A percentile compares a stretch with the other conserved stretches of the same genome.
Evolutionary conservation across 2,113 vertebrate species (phyloP).

Genomic region (Pycnonotus jocosus): DNA sequence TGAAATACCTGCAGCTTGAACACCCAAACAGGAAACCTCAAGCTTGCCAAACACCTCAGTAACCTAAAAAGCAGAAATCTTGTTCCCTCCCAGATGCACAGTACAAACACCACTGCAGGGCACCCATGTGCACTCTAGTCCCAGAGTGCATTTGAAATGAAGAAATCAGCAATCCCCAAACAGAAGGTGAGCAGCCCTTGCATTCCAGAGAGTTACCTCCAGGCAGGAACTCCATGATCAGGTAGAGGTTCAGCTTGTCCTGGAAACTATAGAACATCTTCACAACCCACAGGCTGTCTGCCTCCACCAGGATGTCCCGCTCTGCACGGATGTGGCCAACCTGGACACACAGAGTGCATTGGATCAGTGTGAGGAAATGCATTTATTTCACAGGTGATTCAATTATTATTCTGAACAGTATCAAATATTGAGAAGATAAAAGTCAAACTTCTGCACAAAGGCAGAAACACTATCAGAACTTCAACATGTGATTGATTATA

Average conservation of each 20-base stretch:
- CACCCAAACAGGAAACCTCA: not conserved
- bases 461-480: not conserved
- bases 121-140: rapidly evolving
- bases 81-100: not conserved
- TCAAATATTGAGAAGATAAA: not conserved
- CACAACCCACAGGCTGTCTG: conserved; percentile 97
- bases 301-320: conserved; percentile 95
- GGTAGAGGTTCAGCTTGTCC: conserved; percentile 98
- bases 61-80: not conserved
- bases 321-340: conserved; percentile 97
- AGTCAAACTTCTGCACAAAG: not conserved
- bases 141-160: not conserved
- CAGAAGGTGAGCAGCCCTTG: conserved; percentile 20
- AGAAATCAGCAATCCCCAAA: not conserved
- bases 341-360: conserved; percentile 58
- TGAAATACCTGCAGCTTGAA: not conserved
- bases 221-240: conserved; percentile 99
- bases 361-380: not conserved
- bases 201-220: conserved; percentile 80
- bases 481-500: not conserved
- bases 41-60: not conserved
- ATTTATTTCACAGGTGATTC: conserved; percentile 15
- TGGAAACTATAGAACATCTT: conserved; percentile 99
- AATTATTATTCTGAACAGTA: not conserved
- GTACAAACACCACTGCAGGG: not conserved